Percentiles rank a stretch among this genome's conserved stretches.
Evolutionary conservation across 2,113 vertebrate genomes (phyloP).

Genomic region (Athene cunicularia): DNA sequence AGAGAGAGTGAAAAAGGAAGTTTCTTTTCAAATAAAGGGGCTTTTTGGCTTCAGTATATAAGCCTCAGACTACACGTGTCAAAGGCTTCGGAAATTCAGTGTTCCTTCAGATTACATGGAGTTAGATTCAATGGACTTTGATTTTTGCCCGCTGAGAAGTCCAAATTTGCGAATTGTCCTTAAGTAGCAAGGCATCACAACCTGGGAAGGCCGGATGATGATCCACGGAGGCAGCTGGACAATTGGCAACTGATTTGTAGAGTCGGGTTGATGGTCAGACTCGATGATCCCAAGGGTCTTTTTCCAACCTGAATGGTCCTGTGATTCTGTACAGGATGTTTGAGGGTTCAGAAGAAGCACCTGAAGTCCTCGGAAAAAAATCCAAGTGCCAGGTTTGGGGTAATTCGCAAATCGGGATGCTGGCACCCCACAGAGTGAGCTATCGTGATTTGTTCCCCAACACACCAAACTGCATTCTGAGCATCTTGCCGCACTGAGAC

Average conservation of each 20-base stretch:
- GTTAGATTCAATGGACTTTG: not conserved
- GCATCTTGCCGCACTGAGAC: not conserved
- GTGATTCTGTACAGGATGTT: not conserved
- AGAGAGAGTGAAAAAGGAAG: not conserved
- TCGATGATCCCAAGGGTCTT: too few species aligned
- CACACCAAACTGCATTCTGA: not conserved
- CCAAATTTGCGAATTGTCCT: not conserved
- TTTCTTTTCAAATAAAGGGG: not conserved
- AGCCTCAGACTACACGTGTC: not conserved
- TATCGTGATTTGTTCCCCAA: not conserved
- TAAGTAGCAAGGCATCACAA: fast-evolving
- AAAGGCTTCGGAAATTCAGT: not conserved
- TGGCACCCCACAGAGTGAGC: not conserved
- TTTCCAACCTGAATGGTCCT: too few species aligned
- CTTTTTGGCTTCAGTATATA: not conserved
- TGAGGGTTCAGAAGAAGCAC: not conserved
- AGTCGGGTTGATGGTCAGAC: too few species aligned
- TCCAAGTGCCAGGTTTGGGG: not conserved
- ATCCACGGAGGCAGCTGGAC: not conserved
- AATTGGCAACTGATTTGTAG: fast-evolving
- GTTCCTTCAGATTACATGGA: not conserved
- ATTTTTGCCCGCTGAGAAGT: not conserved
- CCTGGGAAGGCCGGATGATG: not conserved
- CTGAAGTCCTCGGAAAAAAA: not conserved
- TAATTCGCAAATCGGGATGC: not conserved